Percentiles rank a stretch among this genome's conserved stretches.
Evolutionary conservation across 30 jellyfish, hydroid and myxozoan species (phyloP).

Genomic region (Sanderia malayensis): DNA sequence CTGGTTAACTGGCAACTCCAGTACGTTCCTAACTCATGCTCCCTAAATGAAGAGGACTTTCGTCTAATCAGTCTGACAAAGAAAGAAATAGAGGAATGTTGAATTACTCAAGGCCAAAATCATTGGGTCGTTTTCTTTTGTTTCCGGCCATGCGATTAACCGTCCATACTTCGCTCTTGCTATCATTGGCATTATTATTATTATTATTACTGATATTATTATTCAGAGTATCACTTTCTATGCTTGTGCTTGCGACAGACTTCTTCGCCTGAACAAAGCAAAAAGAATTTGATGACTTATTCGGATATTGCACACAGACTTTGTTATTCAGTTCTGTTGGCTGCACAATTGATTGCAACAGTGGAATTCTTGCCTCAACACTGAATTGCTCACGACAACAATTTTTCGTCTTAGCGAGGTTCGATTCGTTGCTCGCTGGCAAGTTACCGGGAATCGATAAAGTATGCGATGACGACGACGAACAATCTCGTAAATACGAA

Average conservation of each 20-base stretch:
- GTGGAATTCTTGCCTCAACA: neutral
- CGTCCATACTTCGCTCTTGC: neutral
- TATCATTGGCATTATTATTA: neutral
- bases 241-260: neutral
- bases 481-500: neutral
- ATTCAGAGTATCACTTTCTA: neutral
- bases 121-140: neutral
- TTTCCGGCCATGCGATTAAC: neutral
- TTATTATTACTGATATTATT: neutral
- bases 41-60: no score
- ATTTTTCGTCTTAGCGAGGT: neutral
- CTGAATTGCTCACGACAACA: neutral
- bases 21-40: no score
- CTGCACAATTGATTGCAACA: neutral
- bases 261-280: neutral
- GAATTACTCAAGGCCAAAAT: neutral
- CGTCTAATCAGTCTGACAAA: no score
- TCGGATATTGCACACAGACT: conserved; percentile 4
- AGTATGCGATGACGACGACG: neutral
- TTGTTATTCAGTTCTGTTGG: neutral
- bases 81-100: neutral
- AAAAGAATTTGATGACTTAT: neutral
- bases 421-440: neutral
- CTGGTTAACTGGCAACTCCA: no score
- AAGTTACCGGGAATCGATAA: no score